These are phyloP conservation scores for Noctua comes DNA, from an alignment of 2,888 invertebrate genomes.

Conservation along the genomic window DNA sequence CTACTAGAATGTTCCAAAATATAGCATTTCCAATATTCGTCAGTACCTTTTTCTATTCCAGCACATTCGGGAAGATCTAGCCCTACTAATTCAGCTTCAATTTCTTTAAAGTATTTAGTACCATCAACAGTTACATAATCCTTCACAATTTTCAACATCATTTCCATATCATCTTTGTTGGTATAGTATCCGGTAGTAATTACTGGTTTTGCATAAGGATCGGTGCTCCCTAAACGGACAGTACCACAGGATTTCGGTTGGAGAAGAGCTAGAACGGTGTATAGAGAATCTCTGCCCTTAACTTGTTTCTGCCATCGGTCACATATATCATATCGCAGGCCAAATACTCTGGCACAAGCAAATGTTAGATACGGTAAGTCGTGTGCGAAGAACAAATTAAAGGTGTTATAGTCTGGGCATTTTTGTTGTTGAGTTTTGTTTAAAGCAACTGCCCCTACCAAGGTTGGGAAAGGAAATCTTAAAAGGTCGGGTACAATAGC, in stretches of 20 bases:
- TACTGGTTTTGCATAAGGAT: conserved; percentile 65
- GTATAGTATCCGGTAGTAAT: conserved; percentile 55
- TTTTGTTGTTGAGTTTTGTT: conserved; percentile 39
- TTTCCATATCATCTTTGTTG: conserved; percentile 46
- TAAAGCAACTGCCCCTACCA: conserved; percentile 56
- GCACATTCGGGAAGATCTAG: conserved; percentile 63
- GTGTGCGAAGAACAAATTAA: conserved; percentile 52
- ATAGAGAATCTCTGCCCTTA: conserved; percentile 51
- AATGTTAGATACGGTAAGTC: conserved; percentile 56
- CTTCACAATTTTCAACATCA: conserved; percentile 52
- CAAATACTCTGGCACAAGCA: conserved; percentile 46
- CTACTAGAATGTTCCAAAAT: conserved; percentile 85
- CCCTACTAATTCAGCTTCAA: conserved; percentile 61
- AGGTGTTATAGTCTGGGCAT: conserved; percentile 52
- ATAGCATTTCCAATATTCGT: conserved; percentile 71
- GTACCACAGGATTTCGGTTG: conserved; percentile 80
- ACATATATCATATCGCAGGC: conserved; percentile 55
- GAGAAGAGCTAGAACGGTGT: conserved; percentile 46
- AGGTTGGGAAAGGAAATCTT: conserved; percentile 50
- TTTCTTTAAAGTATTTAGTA: conserved; percentile 62
- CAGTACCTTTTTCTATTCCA: conserved; percentile 37
- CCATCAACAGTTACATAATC: conserved; percentile 61
- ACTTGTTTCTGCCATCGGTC: conserved; percentile 44
- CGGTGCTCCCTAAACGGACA: conserved; percentile 62
- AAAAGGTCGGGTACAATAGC: conserved; percentile 25